Evolutionary conservation across 2,797 vertebrate genomes (phyloP).

Genomic region (Vultur gryphus): DNA sequence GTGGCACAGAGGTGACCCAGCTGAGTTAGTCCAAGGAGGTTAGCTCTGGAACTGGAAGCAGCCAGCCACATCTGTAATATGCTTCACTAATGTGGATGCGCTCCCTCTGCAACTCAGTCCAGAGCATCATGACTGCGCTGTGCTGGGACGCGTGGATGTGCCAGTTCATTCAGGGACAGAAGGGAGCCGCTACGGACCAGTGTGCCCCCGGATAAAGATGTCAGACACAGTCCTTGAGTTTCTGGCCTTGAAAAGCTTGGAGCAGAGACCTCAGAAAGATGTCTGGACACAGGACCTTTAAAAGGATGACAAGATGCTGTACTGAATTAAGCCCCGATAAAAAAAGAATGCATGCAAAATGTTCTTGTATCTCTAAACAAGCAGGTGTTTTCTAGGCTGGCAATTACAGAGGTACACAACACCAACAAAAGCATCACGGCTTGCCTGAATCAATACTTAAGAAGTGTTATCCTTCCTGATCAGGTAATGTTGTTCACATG

Average conservation of each 20-base stretch:
- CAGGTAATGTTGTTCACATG: not conserved
- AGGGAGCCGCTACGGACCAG: not conserved
- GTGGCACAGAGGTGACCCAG: not conserved
- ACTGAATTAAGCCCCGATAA: not conserved
- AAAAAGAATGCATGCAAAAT: not conserved
- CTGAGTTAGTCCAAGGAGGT: not conserved
- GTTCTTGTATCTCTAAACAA: not conserved
- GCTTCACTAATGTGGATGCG: not conserved
- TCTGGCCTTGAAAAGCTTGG: not conserved
- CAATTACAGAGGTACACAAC: not conserved
- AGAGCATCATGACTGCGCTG: not conserved
- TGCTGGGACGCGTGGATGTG: not conserved
- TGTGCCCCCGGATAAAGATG: not conserved
- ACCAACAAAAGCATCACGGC: constrained; percentile 13
- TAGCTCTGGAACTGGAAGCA: not conserved
- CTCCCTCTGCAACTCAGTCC: not conserved
- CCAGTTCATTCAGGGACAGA: not conserved
- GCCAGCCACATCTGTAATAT: not conserved
- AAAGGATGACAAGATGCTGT: not conserved
- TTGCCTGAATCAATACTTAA: not conserved
- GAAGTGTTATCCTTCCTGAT: not conserved
- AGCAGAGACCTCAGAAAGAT: not conserved
- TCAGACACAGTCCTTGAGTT: not conserved
- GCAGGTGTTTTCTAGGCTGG: not conserved
- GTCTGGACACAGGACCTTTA: not conserved